Percentiles rank a stretch among this genome's conserved stretches.
Evolutionary conservation across 2,888 invertebrate species (phyloP).

Genomic region (Dynastes maya): DNA sequence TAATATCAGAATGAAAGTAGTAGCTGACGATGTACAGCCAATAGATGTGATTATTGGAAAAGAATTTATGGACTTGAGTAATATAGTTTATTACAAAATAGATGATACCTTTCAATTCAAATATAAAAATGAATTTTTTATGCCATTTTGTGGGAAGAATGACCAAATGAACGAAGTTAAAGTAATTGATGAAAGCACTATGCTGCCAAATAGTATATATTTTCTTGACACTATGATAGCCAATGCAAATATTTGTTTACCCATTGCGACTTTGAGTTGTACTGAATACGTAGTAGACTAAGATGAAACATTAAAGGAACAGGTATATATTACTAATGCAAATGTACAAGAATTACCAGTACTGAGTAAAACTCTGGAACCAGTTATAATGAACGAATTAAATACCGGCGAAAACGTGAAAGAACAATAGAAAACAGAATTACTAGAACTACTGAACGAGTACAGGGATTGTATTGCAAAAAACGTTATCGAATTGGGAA

Average conservation of each 20-base stretch:
- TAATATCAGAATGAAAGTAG: background rate
- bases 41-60: no score
- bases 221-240: background rate
- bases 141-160: background rate
- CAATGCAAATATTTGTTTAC: no score
- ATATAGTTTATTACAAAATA: no score
- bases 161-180: no score
- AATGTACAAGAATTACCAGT: background rate
- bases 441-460: background rate
- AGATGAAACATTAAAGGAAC: background rate
- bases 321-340: background rate
- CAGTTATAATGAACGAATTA: background rate
- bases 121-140: background rate
- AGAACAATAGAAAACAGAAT: background rate
- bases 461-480: background rate
- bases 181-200: background rate
- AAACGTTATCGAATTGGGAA: slow-evolving; percentile 44
- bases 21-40: no score
- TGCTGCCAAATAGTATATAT: background rate
- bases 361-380: background rate
- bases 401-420: background rate
- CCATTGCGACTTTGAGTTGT: no score
- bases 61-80: no score
- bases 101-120: no score
- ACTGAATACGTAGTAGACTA: background rate